A percentile compares a stretch with the other conserved stretches of the same genome.
Conservation (phyloP, 2,888 invertebrate species). For the Diarsia mendica region DNA sequence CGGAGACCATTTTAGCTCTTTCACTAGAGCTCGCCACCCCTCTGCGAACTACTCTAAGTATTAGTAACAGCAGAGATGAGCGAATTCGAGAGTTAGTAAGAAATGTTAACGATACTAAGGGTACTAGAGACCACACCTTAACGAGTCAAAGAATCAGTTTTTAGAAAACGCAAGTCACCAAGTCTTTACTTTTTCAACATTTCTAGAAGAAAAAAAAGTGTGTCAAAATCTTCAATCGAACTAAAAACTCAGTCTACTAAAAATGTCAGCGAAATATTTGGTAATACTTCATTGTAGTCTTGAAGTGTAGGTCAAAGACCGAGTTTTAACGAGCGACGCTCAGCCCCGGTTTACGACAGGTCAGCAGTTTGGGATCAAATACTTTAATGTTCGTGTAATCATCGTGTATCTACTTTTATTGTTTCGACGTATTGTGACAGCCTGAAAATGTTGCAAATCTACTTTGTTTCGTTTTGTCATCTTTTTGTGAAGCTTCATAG, state of each 20-base stretch:
- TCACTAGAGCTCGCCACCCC: too few relatives aligned
- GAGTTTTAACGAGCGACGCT: conserved; percentile 54
- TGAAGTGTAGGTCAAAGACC: conserved; percentile 29
- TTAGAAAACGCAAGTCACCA: background rate
- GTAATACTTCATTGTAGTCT: conserved; percentile 25
- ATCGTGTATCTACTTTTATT: conserved; percentile 38
- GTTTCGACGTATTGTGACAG: conserved; percentile 18
- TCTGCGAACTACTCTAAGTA: too few relatives aligned
- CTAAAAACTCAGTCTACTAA: background rate
- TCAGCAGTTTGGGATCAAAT: conserved; percentile 49
- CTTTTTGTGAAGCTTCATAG: background rate
- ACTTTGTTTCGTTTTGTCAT: conserved; percentile 19
- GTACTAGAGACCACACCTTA: background rate
- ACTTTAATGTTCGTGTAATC: conserved; percentile 40
- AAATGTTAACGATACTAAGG: background rate
- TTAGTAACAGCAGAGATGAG: background rate
- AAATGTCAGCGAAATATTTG: conserved; percentile 19
- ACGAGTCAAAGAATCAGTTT: background rate
- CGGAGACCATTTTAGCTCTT: too few relatives aligned
- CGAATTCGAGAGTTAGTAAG: background rate
- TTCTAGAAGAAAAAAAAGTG: background rate
- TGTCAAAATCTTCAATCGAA: background rate
- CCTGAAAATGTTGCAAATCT: conserved; percentile 12
- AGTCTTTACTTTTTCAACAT: background rate
- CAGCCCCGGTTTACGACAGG: conserved; percentile 46